Percentiles rank a stretch among this genome's conserved stretches.
Conservation (phyloP, 2,888 invertebrate species). For the Endomychus coccineus region DNA sequence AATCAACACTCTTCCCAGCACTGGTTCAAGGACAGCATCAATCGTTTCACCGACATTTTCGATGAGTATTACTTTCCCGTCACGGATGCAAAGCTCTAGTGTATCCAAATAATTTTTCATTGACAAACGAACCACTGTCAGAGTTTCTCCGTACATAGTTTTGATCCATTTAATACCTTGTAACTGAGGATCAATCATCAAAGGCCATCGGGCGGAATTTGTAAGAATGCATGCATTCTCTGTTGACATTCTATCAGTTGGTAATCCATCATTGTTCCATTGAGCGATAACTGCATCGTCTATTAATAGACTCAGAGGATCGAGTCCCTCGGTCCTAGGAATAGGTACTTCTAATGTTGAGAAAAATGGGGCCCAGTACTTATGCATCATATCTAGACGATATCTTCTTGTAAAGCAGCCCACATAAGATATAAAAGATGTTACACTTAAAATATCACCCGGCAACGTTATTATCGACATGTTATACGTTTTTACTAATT, state of each 20-base stretch:
- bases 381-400: slow-evolving; percentile 66
- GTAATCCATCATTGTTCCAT: slow-evolving; percentile 93
- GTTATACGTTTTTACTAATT: slow-evolving; percentile 53
- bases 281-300: slow-evolving; percentile 87
- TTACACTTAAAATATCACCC: slow-evolving; percentile 81
- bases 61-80: slow-evolving; percentile 70
- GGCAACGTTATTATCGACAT: slow-evolving; percentile 71
- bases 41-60: slow-evolving; percentile 86
- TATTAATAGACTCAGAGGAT: slow-evolving; percentile 78
- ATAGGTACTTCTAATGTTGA: slow-evolving; percentile 63
- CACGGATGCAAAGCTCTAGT: slow-evolving; percentile 58
- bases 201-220: slow-evolving; percentile 85
- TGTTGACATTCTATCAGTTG: slow-evolving; percentile 87
- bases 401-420: slow-evolving; percentile 88
- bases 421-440: slow-evolving; percentile 91
- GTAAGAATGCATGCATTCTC: slow-evolving; percentile 91
- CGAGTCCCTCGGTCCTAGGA: slow-evolving; percentile 69
- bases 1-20: slow-evolving; percentile 80
- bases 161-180: slow-evolving; percentile 94
- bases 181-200: slow-evolving; percentile 88
- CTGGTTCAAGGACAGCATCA: slow-evolving; percentile 85
- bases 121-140: slow-evolving; percentile 72
- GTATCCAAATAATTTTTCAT: slow-evolving; percentile 77
- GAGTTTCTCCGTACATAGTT: slow-evolving; percentile 64
- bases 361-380: slow-evolving; percentile 77